Base-by-base conservation (phyloP, 1,140 invertebrate genomes). In the Myzus persicae region DNA sequence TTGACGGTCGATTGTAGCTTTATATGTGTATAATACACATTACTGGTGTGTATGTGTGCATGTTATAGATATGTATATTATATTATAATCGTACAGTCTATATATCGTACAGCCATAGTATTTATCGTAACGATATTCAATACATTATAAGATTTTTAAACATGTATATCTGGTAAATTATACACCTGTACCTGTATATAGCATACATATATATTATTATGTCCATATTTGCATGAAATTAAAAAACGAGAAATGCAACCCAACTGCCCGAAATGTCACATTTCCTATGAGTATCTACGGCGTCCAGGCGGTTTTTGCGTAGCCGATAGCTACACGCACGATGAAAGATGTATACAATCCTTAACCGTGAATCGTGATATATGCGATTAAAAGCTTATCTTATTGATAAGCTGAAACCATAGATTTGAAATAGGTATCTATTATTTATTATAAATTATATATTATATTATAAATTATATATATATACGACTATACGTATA, bases 131-230 rank as follows among this genome's bases (percentile, higher is more conserved):
- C 59, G 59, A 76, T 76, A 36, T 76, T 18, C n/a, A 76, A 76
- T 76, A 20, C 31, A 76, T 76, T n/a, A 76, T 76, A 76, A 76
- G n/a, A 76, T 76, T n/a, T n/a, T 31, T 76, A 76, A 76, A 76
- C 59, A n/a, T 76, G 59, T 76, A 76, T 76, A 76, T 76, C 59
- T 76, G 59, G 59, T 76, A 76, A 76, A 76, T 76, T n/a, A 76
- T 76, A 36, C 59, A 76, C 14, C 31, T 67, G 59, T n/a, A 67
- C 59, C 9, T 31, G 14, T 67, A 67, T n/a, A 31, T 54, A 51
- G 24, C 31, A 67, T 59, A n/a, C 3, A 31, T 59, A 31, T 11
- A n/a, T 31, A 31, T n/a, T 76, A n/a, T 36, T 76, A 76, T 76
- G 7, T 14, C 14, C 31, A 76, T n/a, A n/a, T 76, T 76, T n/a